Evolutionary conservation across 2,797 vertebrate species (phyloP).

Genomic region (Anguilla marmorata): DNA sequence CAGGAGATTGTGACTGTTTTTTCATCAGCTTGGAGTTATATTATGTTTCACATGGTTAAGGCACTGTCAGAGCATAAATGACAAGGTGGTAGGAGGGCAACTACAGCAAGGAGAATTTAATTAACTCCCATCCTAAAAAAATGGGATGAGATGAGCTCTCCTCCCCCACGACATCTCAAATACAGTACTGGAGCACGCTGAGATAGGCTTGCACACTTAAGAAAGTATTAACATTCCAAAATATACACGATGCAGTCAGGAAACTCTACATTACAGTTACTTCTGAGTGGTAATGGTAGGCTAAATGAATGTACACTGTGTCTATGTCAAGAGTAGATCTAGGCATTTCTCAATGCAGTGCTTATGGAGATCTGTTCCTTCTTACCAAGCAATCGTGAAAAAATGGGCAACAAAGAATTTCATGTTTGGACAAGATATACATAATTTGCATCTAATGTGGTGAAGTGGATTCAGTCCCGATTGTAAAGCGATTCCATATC

Average conservation of each 20-base stretch:
- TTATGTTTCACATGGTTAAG: background rate
- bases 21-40: background rate
- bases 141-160: background rate
- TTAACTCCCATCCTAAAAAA: constrained; percentile 9
- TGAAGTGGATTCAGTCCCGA: background rate
- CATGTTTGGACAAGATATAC: background rate
- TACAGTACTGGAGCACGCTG: background rate
- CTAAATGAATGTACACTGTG: background rate
- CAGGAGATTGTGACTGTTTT: background rate
- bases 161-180: background rate
- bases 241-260: background rate
- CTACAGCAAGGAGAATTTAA: background rate
- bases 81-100: constrained; percentile 4
- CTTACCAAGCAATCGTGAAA: background rate
- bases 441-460: background rate
- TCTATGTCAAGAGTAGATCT: background rate
- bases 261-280: background rate
- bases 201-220: background rate
- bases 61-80: background rate
- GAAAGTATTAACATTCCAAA: background rate
- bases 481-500: background rate
- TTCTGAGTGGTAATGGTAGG: background rate
- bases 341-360: background rate
- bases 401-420: background rate
- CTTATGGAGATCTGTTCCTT: background rate